Conservation (phyloP, 1,140 invertebrate genomes). For the Philopotamus ludificatus region DNA sequence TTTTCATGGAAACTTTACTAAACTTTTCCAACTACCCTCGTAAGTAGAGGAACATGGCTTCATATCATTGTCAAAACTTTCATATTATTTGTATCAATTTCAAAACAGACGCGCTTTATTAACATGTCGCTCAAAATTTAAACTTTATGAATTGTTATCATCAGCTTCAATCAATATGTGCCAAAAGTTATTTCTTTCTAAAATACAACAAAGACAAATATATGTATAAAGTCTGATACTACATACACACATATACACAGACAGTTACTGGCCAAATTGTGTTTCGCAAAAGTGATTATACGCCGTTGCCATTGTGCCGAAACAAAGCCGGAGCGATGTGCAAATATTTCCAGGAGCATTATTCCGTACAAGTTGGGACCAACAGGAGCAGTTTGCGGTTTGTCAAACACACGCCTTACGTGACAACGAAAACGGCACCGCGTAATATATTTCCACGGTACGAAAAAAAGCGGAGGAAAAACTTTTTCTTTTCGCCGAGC, state of each 20-base stretch:
- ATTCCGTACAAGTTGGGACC: conserved; percentile 7
- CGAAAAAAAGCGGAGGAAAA: too few species aligned
- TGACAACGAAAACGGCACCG: conserved; percentile 21
- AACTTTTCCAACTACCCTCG: too few species aligned
- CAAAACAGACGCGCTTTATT: too few species aligned
- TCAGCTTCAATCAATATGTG: too few species aligned
- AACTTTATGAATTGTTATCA: too few species aligned
- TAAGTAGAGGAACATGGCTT: too few species aligned
- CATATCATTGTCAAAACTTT: too few species aligned
- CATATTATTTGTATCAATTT: too few species aligned
- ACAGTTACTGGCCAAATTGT: conserved; percentile 12
- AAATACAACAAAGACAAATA: conserved; percentile 28
- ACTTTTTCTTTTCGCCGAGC: not conserved
- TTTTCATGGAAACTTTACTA: too few species aligned
- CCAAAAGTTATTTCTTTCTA: too few species aligned
- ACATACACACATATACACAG: not conserved
- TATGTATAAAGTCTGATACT: not conserved
- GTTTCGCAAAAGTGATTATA: conserved; percentile 21
- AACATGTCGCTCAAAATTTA: too few species aligned
- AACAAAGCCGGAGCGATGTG: not conserved
- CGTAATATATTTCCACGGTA: not conserved
- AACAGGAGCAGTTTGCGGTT: conserved; percentile 13
- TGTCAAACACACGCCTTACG: conserved; percentile 35
- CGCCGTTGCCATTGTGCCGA: not conserved
- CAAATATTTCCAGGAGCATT: conserved; percentile 11